Conservation (phyloP, 2,888 invertebrate species). For the Baccha elongata region DNA sequence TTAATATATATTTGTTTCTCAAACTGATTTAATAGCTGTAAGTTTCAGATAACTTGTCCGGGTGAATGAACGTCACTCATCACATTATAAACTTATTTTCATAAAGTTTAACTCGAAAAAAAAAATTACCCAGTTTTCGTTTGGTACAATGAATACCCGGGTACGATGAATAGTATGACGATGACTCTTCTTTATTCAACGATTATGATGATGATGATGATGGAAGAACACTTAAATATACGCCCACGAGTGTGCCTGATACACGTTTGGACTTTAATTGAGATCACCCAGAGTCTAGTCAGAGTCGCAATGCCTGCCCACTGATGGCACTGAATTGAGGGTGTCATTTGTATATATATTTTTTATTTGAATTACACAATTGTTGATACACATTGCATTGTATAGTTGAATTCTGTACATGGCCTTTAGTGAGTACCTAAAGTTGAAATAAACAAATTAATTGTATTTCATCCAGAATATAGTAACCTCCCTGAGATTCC, state of each 20-base stretch:
- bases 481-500: conserved; percentile 30
- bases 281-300: conserved; percentile 46
- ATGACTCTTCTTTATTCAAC: conserved; percentile 22
- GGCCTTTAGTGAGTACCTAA: too few species aligned
- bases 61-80: too few species aligned
- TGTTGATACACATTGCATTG: not conserved
- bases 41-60: not conserved
- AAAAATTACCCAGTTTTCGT: conserved; percentile 34
- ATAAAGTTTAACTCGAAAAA: not conserved
- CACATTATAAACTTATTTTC: too few species aligned
- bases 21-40: too few species aligned
- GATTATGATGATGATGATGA: conserved; percentile 25
- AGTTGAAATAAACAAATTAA: conserved; percentile 37
- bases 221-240: conserved; percentile 38
- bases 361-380: conserved; percentile 1
- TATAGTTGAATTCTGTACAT: too few species aligned
- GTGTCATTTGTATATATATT: conserved; percentile 36
- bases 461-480: not conserved
- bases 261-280: conserved; percentile 67
- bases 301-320: not conserved
- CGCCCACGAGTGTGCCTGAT: conserved; percentile 72
- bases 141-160: conserved; percentile 68
- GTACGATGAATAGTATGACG: conserved; percentile 46
- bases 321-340: conserved; percentile 44
- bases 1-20: too few species aligned